Conservation (phyloP, 2,888 invertebrate genomes). For the Papilio protenor region DNA sequence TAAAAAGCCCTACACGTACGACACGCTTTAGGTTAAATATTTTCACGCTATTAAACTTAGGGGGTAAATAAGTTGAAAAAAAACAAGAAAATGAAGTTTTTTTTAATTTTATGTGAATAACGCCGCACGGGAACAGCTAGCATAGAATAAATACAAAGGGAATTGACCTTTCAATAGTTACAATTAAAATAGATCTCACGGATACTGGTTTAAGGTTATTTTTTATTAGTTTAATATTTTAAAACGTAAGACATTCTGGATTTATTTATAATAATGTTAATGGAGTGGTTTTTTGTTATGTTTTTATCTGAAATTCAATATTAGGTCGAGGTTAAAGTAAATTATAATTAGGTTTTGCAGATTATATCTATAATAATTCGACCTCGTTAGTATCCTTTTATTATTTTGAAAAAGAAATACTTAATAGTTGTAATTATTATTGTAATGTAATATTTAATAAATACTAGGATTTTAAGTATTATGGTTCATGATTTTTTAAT, state of each 20-base stretch:
- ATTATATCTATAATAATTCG: conserved; percentile 1
- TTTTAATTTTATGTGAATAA: no score
- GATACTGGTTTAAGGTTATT: background rate
- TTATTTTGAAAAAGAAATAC: background rate
- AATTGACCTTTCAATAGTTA: background rate
- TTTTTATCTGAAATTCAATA: background rate
- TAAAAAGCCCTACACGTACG: no score
- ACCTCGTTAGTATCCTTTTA: conserved; percentile 10
- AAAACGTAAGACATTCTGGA: background rate
- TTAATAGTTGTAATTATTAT: background rate
- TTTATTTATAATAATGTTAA: background rate
- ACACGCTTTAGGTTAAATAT: no score
- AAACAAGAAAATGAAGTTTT: no score
- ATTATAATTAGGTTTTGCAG: background rate
- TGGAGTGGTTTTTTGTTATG: background rate
- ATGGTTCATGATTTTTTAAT: background rate
- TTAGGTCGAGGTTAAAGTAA: conserved; percentile 6
- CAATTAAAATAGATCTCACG: background rate
- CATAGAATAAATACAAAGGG: background rate
- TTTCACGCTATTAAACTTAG: no score
- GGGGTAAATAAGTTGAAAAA: no score
- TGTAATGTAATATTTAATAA: background rate
- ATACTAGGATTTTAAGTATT: background rate
- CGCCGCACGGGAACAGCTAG: no score
- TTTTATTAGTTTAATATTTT: background rate